Evolutionary conservation across 2,797 vertebrate species (phyloP), one percentile per base, ranked within the genome.

Genomic region (Coregonus sp.): DNA sequence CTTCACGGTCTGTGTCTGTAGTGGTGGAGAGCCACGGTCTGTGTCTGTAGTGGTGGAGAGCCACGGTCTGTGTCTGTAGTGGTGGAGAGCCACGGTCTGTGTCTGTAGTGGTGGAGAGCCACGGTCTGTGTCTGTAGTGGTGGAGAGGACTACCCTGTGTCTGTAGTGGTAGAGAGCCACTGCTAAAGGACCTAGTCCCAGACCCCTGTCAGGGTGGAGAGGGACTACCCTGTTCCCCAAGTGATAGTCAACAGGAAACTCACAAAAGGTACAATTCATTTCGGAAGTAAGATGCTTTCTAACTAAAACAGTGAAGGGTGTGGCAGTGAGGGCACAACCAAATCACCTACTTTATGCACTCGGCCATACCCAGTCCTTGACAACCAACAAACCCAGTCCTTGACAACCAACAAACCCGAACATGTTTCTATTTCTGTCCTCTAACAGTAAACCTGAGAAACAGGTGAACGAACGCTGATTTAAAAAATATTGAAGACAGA

Each of bases 391-490:
- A 47, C 40, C 40, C 31, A 33, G 31, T 33, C 31, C 31, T 33
- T 33, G 31, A 33, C 31, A 33, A 33, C 31, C 31, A 33, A 33
- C 31, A 33, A 33, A 52, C 12, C 1, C 56, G 0, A 59, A 59
- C 18, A 59, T n/a, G 56, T 29, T 20, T 29, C 9, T 25, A 12
- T 25, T 20, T 63, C 59, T 25, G 20, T 12, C n/a, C 9, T 25
- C 74, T 77, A 83, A 85, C 83, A 89, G 91, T 94, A 67, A 35
- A 67, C 31, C 66, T 16, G 66, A 67, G 20, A 92, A 92, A 88
- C 85, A 80, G 33, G 73, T 47, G 75, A 80, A 85, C 77, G 70
- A 75, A 72, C 56, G 85, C 84, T 82, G 33, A 76, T 74, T 68
- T 79, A 76, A 71, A 83, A 84, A 52, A 85, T 77, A 78, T 11